These are phyloP conservation scores for Sylvia borin DNA, from an alignment of 2,797 vertebrate genomes.

Conservation along the genomic window DNA sequence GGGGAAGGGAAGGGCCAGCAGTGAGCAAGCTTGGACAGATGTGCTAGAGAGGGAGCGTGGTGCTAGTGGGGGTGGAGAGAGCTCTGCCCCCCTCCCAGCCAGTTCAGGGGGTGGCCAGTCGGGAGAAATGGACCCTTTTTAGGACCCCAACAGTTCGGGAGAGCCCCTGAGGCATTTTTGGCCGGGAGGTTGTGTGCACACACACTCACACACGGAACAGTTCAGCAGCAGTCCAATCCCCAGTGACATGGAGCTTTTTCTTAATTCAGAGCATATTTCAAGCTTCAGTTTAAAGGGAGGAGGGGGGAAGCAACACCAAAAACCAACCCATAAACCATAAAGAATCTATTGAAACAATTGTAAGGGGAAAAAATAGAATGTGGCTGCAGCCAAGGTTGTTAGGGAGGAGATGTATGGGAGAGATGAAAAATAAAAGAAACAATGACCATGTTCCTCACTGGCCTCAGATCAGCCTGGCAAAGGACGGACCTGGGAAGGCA, in stretches of 20 bases:
- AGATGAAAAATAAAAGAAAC: conserved; percentile 14
- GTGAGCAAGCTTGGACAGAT: conserved; percentile 70
- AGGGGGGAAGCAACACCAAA: neutral
- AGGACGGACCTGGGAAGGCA: neutral
- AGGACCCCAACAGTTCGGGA: conserved; percentile 68
- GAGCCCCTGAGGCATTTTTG: conserved; percentile 67
- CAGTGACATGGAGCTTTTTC: conserved; percentile 59
- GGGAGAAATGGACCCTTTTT: conserved; percentile 64
- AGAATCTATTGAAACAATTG: conserved; percentile 65
- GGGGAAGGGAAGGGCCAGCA: conserved; percentile 61
- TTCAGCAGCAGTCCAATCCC: conserved; percentile 68
- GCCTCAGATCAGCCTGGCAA: neutral
- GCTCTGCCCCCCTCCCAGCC: neutral
- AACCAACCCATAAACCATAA: conserved; percentile 57
- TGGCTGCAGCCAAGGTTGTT: conserved; percentile 18
- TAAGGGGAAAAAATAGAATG: conserved; percentile 29
- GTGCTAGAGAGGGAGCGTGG: conserved; percentile 59
- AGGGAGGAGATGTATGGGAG: conserved; percentile 4
- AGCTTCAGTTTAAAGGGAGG: neutral
- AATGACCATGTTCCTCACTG: conserved; percentile 42
- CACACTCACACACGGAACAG: conserved; percentile 61
- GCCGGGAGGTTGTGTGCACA: conserved; percentile 52
- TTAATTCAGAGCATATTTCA: conserved; percentile 77
- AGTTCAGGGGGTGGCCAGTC: conserved; percentile 43
- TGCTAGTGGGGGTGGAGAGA: conserved; percentile 51